Evolutionary conservation across 2,888 invertebrate genomes (phyloP), one percentile per base, ranked within the genome.

Genomic region (Chorisops tibialis): DNA sequence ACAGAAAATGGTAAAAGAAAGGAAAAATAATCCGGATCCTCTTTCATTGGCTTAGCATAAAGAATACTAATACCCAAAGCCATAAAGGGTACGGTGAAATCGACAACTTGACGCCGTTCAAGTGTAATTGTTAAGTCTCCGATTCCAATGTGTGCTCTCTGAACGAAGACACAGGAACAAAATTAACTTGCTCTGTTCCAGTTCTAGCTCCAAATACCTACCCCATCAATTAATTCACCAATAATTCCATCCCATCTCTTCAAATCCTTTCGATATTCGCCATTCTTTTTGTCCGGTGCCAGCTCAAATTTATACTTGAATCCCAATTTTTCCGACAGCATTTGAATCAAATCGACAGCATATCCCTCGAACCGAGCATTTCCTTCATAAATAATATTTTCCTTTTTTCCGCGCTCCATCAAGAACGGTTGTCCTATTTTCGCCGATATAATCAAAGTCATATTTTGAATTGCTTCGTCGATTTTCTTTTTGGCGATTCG

Each of bases 11-110:
- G 93, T 69, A 87, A 86, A 68, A 93, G 81, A 79, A 94, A 94
- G 18, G 91, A 89, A 78, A 94, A 90, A 45, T 94, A 79, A 72
- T 88, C 87, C n/a, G 92, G 88, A 11, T 87, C 85, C 63, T 87
- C 85, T 64, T 87, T 85, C 64, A 82, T 81, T 4, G 91, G 86
- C 71, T 88, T 88, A 69, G 87, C 85, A 80, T 87, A 91, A 66
- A 93, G 77, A 74, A 94, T 91, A 70, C 91, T 89, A 70, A 93
- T 91, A 84, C 89, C 91, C 63, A 96, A 80, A 68, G 91, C 93
- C 91, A 96, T 94, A 79, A 95, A 96, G 0, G 96, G 96, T 80
- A 92, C 92, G 1, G 93, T 91, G 75, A 94, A 94, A 77, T 93
- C 93, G 14, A 92, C 91, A 37, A 85, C 87, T 68, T 85, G 85